phyloP scores from a whole-genome alignment of 2,113 vertebrate genomes.

The Notechis scutatus region DNA sequence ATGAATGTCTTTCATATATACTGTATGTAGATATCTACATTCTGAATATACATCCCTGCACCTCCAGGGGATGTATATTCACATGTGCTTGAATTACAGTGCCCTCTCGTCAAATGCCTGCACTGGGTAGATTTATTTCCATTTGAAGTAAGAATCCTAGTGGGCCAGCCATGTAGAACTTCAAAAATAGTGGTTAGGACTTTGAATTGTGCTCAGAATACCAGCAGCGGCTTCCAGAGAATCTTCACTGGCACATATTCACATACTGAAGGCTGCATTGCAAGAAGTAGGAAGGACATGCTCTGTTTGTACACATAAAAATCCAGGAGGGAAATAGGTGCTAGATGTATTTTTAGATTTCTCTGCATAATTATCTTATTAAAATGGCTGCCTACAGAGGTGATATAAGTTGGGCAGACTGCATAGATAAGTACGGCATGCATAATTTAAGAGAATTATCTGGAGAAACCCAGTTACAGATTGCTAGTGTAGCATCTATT shows the following conservation, averaged over 20 bases:
- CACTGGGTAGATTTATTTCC: neutral
- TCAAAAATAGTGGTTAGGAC: neutral
- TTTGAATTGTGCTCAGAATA: neutral
- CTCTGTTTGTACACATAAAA: neutral
- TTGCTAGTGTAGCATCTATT: neutral
- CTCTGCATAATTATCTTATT: neutral
- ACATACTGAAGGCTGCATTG: neutral
- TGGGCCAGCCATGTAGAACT: neutral
- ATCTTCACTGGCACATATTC: neutral
- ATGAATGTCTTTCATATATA: neutral
- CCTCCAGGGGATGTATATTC: neutral
- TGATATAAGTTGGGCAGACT: neutral
- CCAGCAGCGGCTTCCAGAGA: neutral
- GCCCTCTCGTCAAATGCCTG: neutral
- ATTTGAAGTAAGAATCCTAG: neutral
- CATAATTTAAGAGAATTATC: neutral
- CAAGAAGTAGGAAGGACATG: neutral
- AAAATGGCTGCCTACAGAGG: neutral
- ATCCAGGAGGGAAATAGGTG: neutral
- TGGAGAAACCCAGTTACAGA: neutral
- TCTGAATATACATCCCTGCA: neutral
- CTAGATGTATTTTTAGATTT: neutral
- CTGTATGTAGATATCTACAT: too few relatives aligned
- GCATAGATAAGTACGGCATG: neutral
- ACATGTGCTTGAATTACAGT: neutral